Base-by-base conservation (phyloP, 2,888 invertebrate genomes). In the Eristalis arbustorum region DNA sequence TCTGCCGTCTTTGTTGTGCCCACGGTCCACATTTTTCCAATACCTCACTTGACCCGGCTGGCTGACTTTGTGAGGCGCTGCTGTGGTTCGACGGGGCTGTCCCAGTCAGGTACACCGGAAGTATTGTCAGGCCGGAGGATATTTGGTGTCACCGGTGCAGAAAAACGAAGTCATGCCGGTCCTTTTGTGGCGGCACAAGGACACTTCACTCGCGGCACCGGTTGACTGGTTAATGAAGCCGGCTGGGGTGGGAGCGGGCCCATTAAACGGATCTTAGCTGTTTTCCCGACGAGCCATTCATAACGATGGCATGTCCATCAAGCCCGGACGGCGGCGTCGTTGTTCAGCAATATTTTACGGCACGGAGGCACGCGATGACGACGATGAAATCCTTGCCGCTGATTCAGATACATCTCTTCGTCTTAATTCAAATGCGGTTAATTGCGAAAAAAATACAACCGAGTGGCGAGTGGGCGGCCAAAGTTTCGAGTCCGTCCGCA, bases 341-440 rank as follows among this genome's bases (percentile, higher is more conserved):
- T 63, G 56, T 56, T 66, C 49, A 31, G 23, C 14, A 63, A 63
- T 25, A 31, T 49, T 40, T 66, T n/a, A 34, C 49, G 56, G 22
- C 34, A 40, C 34, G 66, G 14, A 18, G 28, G 42, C 42, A 18
- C 18, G 63, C 18, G 42, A 64, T 74, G 57, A 64, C 62, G 37
- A 72, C 34, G 42, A 73, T 22, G 66, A 76, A 37, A 67, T 80
- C 62, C 57, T 59, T 77, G 49, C 42, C 23, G 73, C 72, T 76
- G 75, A 80, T 72, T 71, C 75, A 42, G 62, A 75, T 79, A 75
- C 67, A 72, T 76, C 67, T 66, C 71, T 62, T 67, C 74, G 61
- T 82, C 74, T 78, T 87, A 82, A 87, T 71, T 77, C 78, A 66
- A 82, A 74, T 82, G 74, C 74, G 77, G 78, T 87, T 82, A 82